Evolutionary conservation across 2,797 vertebrate species (phyloP).

Genomic region (Pseudotriccus pelzelni): DNA sequence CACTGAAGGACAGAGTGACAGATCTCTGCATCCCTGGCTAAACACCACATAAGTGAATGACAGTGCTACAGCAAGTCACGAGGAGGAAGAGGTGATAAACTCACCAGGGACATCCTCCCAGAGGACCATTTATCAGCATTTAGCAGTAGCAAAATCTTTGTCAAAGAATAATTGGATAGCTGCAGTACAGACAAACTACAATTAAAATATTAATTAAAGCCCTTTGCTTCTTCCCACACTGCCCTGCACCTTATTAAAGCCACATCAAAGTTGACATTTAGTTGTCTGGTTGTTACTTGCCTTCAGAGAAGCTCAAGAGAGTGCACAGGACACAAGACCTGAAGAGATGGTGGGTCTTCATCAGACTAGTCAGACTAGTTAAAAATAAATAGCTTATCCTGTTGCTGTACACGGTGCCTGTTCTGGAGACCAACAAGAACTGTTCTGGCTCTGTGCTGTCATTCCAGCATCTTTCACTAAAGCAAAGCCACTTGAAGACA

Average conservation of each 20-base stretch:
- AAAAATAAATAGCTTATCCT: background rate
- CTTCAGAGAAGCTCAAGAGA: background rate
- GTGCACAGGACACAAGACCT: background rate
- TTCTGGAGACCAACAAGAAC: background rate
- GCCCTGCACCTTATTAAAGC: background rate
- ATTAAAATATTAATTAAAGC: slow-evolving; percentile 51
- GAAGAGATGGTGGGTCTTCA: background rate
- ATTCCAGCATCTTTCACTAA: background rate
- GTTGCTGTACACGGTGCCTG: background rate
- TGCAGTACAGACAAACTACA: background rate
- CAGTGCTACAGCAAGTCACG: background rate
- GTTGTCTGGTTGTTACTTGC: background rate
- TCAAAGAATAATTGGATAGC: background rate
- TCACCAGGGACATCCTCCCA: background rate
- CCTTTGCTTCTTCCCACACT: background rate
- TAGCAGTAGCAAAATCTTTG: slow-evolving; percentile 17
- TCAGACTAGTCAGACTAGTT: background rate
- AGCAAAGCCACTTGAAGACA: background rate
- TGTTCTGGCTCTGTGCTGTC: background rate
- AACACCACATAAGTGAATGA: background rate
- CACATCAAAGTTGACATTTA: background rate
- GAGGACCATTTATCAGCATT: slow-evolving; percentile 13
- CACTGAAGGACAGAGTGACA: background rate
- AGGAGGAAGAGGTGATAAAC: background rate
- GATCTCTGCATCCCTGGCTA: background rate